Base-by-base conservation (phyloP, 1,140 invertebrate species). In the Zaprionus nigranus region DNA sequence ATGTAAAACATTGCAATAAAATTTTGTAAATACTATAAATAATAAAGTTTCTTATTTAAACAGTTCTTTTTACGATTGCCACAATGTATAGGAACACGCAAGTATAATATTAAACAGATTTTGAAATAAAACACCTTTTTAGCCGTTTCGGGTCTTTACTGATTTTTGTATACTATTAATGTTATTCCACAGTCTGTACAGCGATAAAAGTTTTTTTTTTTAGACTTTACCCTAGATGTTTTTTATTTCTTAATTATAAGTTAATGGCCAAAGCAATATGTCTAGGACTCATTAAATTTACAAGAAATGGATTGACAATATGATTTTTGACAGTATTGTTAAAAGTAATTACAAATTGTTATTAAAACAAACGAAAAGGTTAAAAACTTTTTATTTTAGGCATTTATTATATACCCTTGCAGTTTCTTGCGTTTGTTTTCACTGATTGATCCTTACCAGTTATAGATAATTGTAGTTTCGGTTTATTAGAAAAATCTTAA, bases 1-100 rank as follows among this genome's bases (percentile, higher is more conserved):
- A 53, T 49, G 38, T 70, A 36, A 49, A 20, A 51, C 58, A 69
- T 51, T 68, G 72, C 56, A 68, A 68, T 68, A 67, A 56, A 58
- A 24, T 59, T 63, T 75, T 75, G 67, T 71, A 75, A 40, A 71
- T 75, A 71, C 57, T 69, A 69, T 62, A 24, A 62, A 58, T 57
- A 62, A 58, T 57, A 62, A 68, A 62, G 46, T 40, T 24, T 63
- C 57, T 46, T 51, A 7, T 36, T 36, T 60, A 24, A 28, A 11
- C 24, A 22, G 30, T 68, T 13, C 7, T 34, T 11, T 34, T 30
- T 11, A 30, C 9, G 9, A 30, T 30, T 34, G 9, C 2, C 3
- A 34, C 9, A 34, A 34, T 34, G 30, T 34, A 11, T 34, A n/a
- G 38, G 7, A 40, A n/a, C 15, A n/a, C 5, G 38, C 38, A 40